Base-by-base conservation (phyloP, 1,140 invertebrate species). In the Cydia fagiglandana region DNA sequence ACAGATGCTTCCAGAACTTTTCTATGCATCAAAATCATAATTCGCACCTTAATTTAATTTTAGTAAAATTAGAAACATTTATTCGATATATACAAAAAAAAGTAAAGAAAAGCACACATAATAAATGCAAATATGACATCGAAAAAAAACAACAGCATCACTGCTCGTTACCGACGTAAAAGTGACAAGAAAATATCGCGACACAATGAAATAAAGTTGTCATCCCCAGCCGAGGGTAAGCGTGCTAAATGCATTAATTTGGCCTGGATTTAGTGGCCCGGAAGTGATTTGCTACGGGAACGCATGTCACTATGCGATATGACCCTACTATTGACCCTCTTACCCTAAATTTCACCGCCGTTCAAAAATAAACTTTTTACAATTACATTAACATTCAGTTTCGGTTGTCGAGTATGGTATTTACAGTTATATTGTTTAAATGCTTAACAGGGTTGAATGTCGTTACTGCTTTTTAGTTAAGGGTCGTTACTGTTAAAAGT, bases 281-380 rank as follows among this genome's bases (percentile, higher is more conserved):
- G 89, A 92, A 92, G 89, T 92, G 91, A 92, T 92, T 92, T 91
- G 91, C 89, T 84, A 92, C 89, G 90, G 90, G 90, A 92, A 91
- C 85, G 86, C 84, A 89, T 86, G 85, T 84, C 85, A 76, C 80
- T 77, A 77, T 73, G 80, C 83, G 87, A 90, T 85, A 88, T 88
- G 86, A 86, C 88, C 88, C 87, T 84, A 86, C 82, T 83, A 86
- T 85, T 85, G 83, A 86, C 83, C 82, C 87, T 83, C 81, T 83
- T 76, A 84, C 84, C 84, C 78, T 82, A 87, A 76, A 77, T 77
- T 83, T 80, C 73, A 20, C 56, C 56, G 53, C 56, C 56, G 24
- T 20, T 24, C 6, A 24, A 61, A 61, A 61, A 61, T 61, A 61
- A 61, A 61, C 56, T 61, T 61, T 61, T 61, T 24, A 24, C 20